Conservation (phyloP, 2,888 invertebrate species). For the Trichogramma evanescens region DNA sequence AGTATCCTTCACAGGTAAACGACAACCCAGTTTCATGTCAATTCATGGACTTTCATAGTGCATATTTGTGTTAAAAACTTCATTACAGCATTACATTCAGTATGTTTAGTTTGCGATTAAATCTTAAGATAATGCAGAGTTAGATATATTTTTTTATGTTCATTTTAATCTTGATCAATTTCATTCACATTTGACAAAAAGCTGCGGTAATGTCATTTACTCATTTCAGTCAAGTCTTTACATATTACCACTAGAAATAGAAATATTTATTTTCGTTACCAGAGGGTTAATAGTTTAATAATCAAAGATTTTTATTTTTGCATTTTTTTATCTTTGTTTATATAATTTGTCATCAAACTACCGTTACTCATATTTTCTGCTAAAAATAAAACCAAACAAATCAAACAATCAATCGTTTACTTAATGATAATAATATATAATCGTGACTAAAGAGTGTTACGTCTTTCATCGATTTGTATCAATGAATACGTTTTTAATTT, state of each 20-base stretch:
- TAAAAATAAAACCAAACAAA: background rate
- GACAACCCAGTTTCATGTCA: no score
- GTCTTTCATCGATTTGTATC: no score
- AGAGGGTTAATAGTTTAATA: slow-evolving; percentile 18
- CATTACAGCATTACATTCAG: no score
- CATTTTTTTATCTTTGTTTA: slow-evolving; percentile 10
- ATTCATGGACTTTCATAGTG: no score
- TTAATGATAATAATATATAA: background rate
- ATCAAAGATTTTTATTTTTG: slow-evolving; percentile 21
- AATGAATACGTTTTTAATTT: no score
- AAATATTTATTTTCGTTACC: slow-evolving; percentile 21
- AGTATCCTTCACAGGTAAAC: no score
- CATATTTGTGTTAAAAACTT: no score
- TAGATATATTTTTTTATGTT: background rate
- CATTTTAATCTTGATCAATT: slow-evolving; percentile 3
- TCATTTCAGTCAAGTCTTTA: slow-evolving; percentile 11
- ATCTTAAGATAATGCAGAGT: no score
- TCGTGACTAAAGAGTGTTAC: no score
- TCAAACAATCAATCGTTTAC: slow-evolving; percentile 2
- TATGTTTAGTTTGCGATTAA: no score
- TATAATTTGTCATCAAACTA: no score
- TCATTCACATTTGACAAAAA: background rate
- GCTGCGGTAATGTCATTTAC: background rate
- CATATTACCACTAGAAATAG: background rate
- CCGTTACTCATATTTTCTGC: no score